These are phyloP conservation scores for Diadophis punctatus DNA, from an alignment of 2,113 vertebrate genomes.

Conservation along the genomic window DNA sequence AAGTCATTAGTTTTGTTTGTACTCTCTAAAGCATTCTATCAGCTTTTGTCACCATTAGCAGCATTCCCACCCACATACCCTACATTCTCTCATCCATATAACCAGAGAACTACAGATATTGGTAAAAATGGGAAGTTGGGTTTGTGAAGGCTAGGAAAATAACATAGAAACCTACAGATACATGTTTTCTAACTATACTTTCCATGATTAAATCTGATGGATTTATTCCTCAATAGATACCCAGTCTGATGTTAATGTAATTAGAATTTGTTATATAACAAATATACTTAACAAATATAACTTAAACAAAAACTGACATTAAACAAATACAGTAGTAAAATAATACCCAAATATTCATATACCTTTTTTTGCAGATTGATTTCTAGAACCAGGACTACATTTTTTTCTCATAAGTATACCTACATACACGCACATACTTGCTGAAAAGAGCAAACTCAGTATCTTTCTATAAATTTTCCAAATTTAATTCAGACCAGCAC, in stretches of 20 bases:
- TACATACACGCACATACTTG: background rate
- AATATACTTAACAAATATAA: background rate
- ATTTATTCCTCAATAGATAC: background rate
- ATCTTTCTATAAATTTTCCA: background rate
- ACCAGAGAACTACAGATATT: background rate
- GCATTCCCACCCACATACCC: background rate
- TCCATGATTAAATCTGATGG: background rate
- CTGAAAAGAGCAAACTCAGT: background rate
- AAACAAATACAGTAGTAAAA: slow-evolving; percentile 39
- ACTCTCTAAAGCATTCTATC: background rate
- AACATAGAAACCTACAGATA: background rate
- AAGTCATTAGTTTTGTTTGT: background rate
- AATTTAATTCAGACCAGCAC: background rate
- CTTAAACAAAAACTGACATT: slow-evolving; percentile 35
- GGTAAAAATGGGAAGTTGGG: background rate
- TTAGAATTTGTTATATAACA: background rate
- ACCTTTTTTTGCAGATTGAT: slow-evolving; percentile 9
- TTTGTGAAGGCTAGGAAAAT: slow-evolving; percentile 3
- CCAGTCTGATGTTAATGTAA: background rate
- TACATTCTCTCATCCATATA: background rate
- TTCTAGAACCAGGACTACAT: slow-evolving; percentile 28
- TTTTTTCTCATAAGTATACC: slow-evolving; percentile 13
- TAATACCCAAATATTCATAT: slow-evolving; percentile 18
- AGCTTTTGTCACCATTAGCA: background rate
- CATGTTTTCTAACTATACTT: background rate